Base-by-base conservation (phyloP, 2,113 vertebrate genomes). In the Maccullochella peelii region DNA sequence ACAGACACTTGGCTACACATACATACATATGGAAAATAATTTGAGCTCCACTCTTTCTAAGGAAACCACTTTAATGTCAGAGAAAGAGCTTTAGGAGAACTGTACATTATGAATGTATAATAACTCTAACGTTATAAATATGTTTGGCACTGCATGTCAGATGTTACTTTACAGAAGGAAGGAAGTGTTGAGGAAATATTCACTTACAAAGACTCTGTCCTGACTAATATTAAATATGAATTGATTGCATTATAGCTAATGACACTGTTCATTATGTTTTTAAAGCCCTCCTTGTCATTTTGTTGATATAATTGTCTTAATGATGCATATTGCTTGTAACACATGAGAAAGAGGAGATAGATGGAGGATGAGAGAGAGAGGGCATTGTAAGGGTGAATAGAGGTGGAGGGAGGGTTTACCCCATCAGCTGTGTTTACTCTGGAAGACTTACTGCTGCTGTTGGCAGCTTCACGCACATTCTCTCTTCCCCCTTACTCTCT, bases 401-500 rank as follows among this genome's bases (percentile, higher is more conserved):
- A 54, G 70, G 47, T 72, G 59, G 23, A 74, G 54, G 76, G 30
- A 57, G 69, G 67, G 62, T 77, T 82, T 44, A 71, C 73, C 86
- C 82, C 80, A 79, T 92, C 88, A 84, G 82, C 90, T 87, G 77
- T 87, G 85, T 93, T 92, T 92, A 82, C 83, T 73, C 83, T 89
- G 90, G 87, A 85, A 11, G 77, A 16, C 82, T 75, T 67, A 49
- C 27, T 83, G 88, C 78, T 86, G 84, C 82, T 87, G 59, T 86
- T 92, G 91, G 92, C 90, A 78, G 89, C 92, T 75, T 86, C 52
- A 80, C 89, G 67, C 84, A 73, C 88, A 89, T 92, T 89, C 83
- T 73, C 66, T 20, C 57, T 15, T 42, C 18, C 75, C 72, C 7
- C 20, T 54, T 20, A 7, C 72, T 83, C 65, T 65, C 78, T 59